These are phyloP conservation scores for Crossocerus cetratus DNA, from an alignment of 2,888 invertebrate genomes.

Conservation along the genomic window DNA sequence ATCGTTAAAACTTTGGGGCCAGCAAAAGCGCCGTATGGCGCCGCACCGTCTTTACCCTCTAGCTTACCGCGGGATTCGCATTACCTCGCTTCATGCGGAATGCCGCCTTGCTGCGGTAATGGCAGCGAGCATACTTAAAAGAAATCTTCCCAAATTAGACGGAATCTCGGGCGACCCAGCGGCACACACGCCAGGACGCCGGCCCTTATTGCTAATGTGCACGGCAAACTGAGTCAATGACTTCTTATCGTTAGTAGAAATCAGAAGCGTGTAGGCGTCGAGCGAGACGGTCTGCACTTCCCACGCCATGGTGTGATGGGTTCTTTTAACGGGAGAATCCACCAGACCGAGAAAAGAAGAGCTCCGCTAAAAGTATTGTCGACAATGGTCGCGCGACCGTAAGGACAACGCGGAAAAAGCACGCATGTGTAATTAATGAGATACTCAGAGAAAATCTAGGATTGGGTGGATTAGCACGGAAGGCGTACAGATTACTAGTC, in stretches of 20 bases:
- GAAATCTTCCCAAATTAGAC: conserved; percentile 58
- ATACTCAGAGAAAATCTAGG: too few species aligned
- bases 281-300: conserved; percentile 54
- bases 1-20: neutral
- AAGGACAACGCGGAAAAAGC: too few species aligned
- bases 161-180: conserved; percentile 51
- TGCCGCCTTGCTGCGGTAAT: conserved; percentile 19
- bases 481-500: too few species aligned
- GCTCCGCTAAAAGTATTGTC: too few species aligned
- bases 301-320: conserved; percentile 37
- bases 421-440: too few species aligned
- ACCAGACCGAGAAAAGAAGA: conserved; percentile 2
- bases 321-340: conserved; percentile 7
- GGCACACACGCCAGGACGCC: conserved; percentile 17
- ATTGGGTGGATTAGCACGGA: too few species aligned
- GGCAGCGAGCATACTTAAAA: conserved; percentile 29
- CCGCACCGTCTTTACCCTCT: too few species aligned
- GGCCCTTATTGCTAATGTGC: conserved; percentile 44
- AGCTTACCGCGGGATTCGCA: conserved; percentile 25
- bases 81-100: conserved; percentile 51
- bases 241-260: conserved; percentile 53
- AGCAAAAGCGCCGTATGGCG: too few species aligned
- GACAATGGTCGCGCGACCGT: too few species aligned
- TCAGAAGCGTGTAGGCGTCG: conserved; percentile 35
- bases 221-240: conserved; percentile 51